Evolutionary conservation across 2,113 vertebrate genomes (phyloP).

Genomic region (Bombycilla garrulus): DNA sequence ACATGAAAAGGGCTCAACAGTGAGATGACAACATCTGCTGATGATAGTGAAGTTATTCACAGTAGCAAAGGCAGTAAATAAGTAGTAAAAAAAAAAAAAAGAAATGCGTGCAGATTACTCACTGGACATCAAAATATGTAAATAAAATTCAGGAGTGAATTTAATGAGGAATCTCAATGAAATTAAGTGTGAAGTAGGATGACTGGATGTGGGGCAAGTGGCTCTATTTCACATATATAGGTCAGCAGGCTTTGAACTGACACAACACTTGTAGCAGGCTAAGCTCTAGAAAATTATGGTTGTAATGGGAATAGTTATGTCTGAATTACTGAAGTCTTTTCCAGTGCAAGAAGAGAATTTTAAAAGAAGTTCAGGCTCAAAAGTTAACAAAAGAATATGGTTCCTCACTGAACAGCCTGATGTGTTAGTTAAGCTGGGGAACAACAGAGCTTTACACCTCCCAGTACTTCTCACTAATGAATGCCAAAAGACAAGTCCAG

Average conservation of each 20-base stretch:
- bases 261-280: background rate
- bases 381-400: background rate
- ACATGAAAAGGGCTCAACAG: constrained; percentile 25
- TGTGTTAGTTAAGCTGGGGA: background rate
- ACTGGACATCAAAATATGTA: background rate
- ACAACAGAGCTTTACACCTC: background rate
- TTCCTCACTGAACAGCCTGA: background rate
- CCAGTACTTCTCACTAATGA: background rate
- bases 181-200: background rate
- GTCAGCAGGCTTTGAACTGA: background rate
- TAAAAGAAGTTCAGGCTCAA: background rate
- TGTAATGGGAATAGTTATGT: fast-evolving
- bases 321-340: background rate
- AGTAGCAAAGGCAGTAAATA: background rate
- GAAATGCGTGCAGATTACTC: fast-evolving
- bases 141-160: background rate
- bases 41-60: background rate
- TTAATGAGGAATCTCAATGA: background rate
- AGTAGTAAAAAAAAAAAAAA: background rate
- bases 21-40: constrained; percentile 12
- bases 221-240: background rate
- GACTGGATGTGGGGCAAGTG: background rate
- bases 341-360: background rate
- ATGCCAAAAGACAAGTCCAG: background rate
- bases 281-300: background rate